A percentile compares a stretch with the other conserved stretches of the same genome.
Evolutionary conservation across 2,888 invertebrate genomes (phyloP).

Genomic region (Unio pictorum): DNA sequence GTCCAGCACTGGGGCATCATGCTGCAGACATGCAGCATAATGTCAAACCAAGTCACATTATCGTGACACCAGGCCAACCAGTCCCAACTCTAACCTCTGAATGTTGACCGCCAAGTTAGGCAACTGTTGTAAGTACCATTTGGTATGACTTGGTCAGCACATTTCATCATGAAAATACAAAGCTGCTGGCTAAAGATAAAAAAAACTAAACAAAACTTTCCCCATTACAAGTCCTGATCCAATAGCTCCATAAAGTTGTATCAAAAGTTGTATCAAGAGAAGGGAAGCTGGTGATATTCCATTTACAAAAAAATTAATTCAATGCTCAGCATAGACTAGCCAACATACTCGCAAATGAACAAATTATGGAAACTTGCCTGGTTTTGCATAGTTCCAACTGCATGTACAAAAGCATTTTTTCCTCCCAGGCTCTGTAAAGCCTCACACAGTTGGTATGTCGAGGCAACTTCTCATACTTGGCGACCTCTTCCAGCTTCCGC

Average conservation of each 20-base stretch:
- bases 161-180: too few relatives aligned
- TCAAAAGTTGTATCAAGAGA: background rate
- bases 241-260: too few relatives aligned
- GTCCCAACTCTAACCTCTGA: too few relatives aligned
- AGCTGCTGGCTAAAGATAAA: background rate
- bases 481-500: constrained; percentile 78
- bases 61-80: too few relatives aligned
- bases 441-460: constrained; percentile 80
- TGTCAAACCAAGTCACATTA: too few relatives aligned
- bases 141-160: too few relatives aligned
- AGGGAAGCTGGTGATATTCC: background rate
- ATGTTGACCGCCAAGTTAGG: too few relatives aligned
- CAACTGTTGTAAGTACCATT: too few relatives aligned
- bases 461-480: constrained; percentile 80
- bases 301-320: background rate
- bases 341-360: too few relatives aligned
- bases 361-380: constrained; percentile 62
- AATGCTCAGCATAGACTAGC: too few relatives aligned
- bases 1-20: too few relatives aligned
- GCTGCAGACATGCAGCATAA: too few relatives aligned
- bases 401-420: constrained; percentile 79
- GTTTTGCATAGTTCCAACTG: constrained; percentile 81
- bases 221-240: background rate
- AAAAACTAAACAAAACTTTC: background rate
- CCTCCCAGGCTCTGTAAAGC: constrained; percentile 83